A percentile compares a stretch with the other conserved stretches of the same genome.
Conservation (phyloP, 2,113 vertebrate species). For the Callionymus lyra region DNA sequence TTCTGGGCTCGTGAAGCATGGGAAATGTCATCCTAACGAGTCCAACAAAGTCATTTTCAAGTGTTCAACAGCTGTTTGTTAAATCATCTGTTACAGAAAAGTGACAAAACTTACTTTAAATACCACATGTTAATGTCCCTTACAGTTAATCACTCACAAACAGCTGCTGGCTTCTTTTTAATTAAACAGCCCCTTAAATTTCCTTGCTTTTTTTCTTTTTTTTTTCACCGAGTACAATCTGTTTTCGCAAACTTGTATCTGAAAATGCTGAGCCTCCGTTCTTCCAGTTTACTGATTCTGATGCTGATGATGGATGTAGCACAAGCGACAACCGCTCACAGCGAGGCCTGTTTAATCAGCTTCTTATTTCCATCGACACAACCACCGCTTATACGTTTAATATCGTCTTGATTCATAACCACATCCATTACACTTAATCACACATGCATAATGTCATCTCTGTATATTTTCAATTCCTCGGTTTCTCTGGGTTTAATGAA, state of each 20-base stretch:
- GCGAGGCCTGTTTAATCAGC: too few species aligned
- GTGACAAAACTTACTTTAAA: slow-evolving; percentile 49
- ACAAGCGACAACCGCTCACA: too few species aligned
- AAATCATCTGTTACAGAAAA: slow-evolving; percentile 65
- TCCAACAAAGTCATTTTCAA: slow-evolving; percentile 41
- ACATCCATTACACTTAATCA: too few species aligned
- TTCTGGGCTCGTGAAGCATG: slow-evolving; percentile 22
- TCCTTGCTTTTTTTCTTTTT: slow-evolving; percentile 50
- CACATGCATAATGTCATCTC: too few species aligned
- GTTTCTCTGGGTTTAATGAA: too few species aligned
- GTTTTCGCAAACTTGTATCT: slow-evolving; percentile 52
- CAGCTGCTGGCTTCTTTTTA: slow-evolving; percentile 63
- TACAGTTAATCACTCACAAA: slow-evolving; percentile 55
- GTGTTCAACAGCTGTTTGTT: slow-evolving; percentile 59
- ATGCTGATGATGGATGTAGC: slow-evolving; percentile 43
- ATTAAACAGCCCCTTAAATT: slow-evolving; percentile 51
- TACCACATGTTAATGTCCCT: slow-evolving; percentile 46
- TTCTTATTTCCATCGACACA: too few species aligned
- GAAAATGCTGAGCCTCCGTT: slow-evolving; percentile 45
- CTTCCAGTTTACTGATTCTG: slow-evolving; percentile 57
- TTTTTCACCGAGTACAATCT: slow-evolving; percentile 38
- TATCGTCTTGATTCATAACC: too few species aligned
- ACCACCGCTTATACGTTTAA: too few species aligned
- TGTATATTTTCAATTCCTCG: too few species aligned
- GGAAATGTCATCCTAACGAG: slow-evolving; percentile 38